These are phyloP conservation scores for Drosophila limbata DNA, from an alignment of 2,888 invertebrate genomes.

Conservation along the genomic window DNA sequence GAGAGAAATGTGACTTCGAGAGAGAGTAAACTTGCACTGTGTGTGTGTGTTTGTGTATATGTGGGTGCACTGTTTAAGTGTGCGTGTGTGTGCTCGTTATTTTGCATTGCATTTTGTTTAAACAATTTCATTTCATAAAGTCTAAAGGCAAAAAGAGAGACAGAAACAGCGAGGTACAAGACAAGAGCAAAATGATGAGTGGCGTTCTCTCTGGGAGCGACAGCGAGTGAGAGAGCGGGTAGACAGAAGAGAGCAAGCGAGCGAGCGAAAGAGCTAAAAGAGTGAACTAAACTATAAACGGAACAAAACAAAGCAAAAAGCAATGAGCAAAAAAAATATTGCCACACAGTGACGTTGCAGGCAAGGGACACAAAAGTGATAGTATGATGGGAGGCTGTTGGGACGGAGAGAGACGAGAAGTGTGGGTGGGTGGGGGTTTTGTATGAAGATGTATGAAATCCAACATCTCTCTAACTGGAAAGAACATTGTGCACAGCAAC, in stretches of 20 bases:
- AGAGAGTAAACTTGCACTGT: constrained; percentile 8
- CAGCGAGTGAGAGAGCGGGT: constrained; percentile 8
- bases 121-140: constrained; percentile 52
- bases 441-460: constrained; percentile 17
- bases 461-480: constrained; percentile 50
- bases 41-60: constrained; percentile 6
- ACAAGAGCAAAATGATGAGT: constrained; percentile 35
- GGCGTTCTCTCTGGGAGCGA: constrained; percentile 4
- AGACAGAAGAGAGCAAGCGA: constrained; percentile 10
- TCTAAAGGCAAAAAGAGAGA: constrained; percentile 14
- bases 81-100: constrained; percentile 2
- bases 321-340: constrained; percentile 29
- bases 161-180: background rate
- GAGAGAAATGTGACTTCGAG: constrained; percentile 15
- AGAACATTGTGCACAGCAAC: constrained; percentile 20
- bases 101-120: constrained; percentile 54
- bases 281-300: constrained; percentile 41
- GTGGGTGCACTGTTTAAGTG: constrained; percentile 24
- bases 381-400: constrained; percentile 2
- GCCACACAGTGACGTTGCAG: constrained; percentile 46
- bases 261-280: constrained; percentile 5
- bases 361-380: background rate
- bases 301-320: constrained; percentile 58
- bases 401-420: background rate
- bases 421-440: background rate